A percentile compares a stretch with the other conserved stretches of the same genome.
Conservation (phyloP, 2,113 vertebrate species). For the Cathartes aura region DNA sequence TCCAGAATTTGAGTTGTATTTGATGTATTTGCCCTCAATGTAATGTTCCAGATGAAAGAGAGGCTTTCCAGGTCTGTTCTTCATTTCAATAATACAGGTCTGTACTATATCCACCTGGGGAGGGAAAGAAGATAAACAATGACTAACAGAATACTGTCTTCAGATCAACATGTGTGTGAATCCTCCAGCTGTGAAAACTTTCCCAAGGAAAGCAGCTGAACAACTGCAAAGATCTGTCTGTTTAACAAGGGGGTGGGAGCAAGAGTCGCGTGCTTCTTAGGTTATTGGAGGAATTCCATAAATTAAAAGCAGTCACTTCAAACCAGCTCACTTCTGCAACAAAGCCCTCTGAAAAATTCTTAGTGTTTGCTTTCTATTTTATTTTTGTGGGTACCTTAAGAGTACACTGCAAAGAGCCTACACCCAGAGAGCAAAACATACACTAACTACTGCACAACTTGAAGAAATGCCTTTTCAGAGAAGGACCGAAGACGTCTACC, state of each 20-base stretch:
- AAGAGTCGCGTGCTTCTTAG: not conserved
- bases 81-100: conserved; percentile 93
- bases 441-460: not conserved
- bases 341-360: not conserved
- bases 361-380: not conserved
- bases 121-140: not conserved
- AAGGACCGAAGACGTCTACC: not conserved
- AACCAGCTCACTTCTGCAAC: not conserved
- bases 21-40: conserved; percentile 98
- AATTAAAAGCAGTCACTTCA: not conserved
- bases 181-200: conserved; percentile 2
- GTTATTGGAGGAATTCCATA: not conserved
- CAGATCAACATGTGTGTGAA: not conserved
- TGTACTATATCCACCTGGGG: conserved; percentile 96
- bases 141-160: not conserved
- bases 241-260: not conserved
- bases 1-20: conserved; percentile 98
- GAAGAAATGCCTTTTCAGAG: not conserved
- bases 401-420: not conserved
- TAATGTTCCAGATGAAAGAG: conserved; percentile 96
- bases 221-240: not conserved
- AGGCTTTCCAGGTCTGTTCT: conserved; percentile 81
- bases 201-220: not conserved
- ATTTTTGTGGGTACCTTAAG: not conserved
- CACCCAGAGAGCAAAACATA: not conserved